Conservation (phyloP, 2,888 invertebrate genomes). For the Rosalia funebris region DNA sequence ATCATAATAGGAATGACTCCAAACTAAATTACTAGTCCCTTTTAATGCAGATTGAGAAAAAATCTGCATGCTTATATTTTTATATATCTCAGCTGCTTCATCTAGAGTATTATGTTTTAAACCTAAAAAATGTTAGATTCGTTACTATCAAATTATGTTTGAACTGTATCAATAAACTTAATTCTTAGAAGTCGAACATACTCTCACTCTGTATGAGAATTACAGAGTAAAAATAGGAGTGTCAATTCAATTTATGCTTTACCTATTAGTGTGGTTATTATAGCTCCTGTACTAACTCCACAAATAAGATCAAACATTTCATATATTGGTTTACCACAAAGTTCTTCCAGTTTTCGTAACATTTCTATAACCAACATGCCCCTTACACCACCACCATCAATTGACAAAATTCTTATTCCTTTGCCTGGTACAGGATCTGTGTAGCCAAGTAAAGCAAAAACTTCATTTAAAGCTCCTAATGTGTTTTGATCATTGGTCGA, state of each 20-base stretch:
- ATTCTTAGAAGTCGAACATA: no score
- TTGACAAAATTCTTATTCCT: slow-evolving; percentile 83
- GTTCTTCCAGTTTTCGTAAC: slow-evolving; percentile 78
- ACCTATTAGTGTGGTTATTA: slow-evolving; percentile 74
- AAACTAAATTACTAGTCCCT: slow-evolving; percentile 82
- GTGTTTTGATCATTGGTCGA: slow-evolving; percentile 59
- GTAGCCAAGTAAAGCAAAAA: slow-evolving; percentile 78
- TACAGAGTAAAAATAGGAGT: no score
- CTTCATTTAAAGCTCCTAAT: slow-evolving; percentile 63
- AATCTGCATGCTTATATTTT: slow-evolving; percentile 70
- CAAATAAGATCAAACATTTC: slow-evolving; percentile 89
- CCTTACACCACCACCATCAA: slow-evolving; percentile 92
- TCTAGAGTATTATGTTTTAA: slow-evolving; percentile 69
- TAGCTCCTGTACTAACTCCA: slow-evolving; percentile 87
- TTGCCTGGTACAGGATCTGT: slow-evolving; percentile 73
- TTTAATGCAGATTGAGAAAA: slow-evolving; percentile 73
- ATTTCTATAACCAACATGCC: slow-evolving; percentile 89
- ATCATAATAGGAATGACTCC: slow-evolving; percentile 90
- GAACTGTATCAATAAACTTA: no score
- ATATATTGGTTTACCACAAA: slow-evolving; percentile 74
- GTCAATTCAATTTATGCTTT: no score
- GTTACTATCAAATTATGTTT: no score
- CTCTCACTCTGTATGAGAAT: no score
- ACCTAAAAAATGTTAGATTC: no score
- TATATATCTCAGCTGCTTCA: slow-evolving; percentile 71